Evolutionary conservation across 2,113 vertebrate genomes (phyloP).

Genomic region (Coptodon rendalli): DNA sequence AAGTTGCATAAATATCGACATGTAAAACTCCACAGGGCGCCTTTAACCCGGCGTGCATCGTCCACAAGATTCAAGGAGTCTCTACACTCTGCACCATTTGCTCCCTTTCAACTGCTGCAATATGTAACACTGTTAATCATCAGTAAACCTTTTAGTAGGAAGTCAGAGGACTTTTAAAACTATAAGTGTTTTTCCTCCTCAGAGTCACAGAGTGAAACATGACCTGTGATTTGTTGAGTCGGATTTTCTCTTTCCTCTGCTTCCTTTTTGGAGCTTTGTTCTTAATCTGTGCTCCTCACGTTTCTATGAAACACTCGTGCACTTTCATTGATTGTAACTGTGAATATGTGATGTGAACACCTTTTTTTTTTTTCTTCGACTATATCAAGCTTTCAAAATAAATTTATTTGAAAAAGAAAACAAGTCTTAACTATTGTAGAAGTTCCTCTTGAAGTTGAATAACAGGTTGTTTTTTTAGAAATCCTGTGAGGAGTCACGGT

Average conservation of each 20-base stretch:
- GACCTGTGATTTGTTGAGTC: background rate
- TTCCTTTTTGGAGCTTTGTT: background rate
- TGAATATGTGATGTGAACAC: background rate
- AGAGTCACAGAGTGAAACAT: background rate
- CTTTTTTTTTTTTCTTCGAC: fast-evolving
- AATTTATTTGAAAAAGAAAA: background rate
- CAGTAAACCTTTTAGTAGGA: background rate
- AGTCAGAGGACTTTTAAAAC: background rate
- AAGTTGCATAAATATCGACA: background rate
- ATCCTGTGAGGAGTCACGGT: background rate
- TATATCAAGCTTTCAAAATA: background rate
- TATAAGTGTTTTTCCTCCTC: background rate
- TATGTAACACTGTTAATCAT: background rate
- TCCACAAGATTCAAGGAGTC: background rate
- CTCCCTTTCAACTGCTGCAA: background rate
- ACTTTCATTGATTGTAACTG: background rate
- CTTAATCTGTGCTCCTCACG: background rate
- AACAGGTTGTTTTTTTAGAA: background rate
- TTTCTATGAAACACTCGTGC: background rate
- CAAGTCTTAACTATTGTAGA: background rate
- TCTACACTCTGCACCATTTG: background rate
- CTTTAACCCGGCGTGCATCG: background rate
- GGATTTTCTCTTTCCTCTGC: background rate
- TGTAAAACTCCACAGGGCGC: background rate
- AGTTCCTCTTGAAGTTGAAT: background rate